Conservation (phyloP, 53 echinoderm and acorn worm species). For the Arbacia lixula region DNA sequence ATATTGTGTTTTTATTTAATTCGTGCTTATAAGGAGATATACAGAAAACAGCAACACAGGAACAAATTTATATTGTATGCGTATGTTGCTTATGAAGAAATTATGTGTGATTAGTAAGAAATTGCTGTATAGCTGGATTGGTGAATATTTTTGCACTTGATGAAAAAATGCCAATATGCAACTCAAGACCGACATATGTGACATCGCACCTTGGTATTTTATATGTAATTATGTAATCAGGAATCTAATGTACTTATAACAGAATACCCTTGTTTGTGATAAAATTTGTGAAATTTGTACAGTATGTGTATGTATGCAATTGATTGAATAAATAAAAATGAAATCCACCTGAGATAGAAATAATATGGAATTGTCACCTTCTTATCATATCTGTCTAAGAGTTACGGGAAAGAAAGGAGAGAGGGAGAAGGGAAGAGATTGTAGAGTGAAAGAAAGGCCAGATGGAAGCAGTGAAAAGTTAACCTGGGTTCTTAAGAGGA, state of each 20-base stretch:
- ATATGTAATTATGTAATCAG: slow-evolving; percentile 12
- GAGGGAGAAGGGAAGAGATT: not conserved
- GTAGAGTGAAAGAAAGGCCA: not conserved
- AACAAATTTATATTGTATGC: no score
- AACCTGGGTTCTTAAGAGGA: no score
- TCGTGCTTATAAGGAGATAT: no score
- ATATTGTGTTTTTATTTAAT: no score
- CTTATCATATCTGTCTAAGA: not conserved
- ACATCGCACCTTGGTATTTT: slow-evolving; percentile 30
- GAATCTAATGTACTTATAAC: slow-evolving; percentile 28
- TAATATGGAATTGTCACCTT: not conserved
- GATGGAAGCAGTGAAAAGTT: not conserved
- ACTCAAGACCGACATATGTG: slow-evolving; percentile 1
- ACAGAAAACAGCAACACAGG: no score
- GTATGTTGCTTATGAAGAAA: no score
- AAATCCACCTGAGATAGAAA: slow-evolving; percentile 3
- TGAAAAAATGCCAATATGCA: slow-evolving; percentile 27
- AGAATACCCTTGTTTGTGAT: slow-evolving; percentile 2
- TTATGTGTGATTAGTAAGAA: no score
- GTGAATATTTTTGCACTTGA: slow-evolving; percentile 24
- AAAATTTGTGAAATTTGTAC: slow-evolving; percentile 21
- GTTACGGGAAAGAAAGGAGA: not conserved
- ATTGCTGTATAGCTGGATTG: no score
- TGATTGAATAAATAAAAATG: slow-evolving; percentile 31
- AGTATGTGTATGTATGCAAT: slow-evolving; percentile 41